Conservation (phyloP, 64 coral and sea anemone genomes). For the Catalaphyllia jardinei region DNA sequence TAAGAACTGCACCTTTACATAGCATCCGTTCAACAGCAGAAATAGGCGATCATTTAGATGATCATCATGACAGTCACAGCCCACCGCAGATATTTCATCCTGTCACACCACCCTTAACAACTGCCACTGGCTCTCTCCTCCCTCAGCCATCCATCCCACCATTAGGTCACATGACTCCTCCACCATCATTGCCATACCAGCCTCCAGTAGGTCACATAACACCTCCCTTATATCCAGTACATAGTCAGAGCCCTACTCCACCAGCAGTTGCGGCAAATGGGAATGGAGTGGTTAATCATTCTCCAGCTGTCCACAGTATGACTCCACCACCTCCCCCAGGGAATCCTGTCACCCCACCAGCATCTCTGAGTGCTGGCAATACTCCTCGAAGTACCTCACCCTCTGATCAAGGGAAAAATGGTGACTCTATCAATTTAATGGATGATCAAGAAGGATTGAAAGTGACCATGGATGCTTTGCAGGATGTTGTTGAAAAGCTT, state of each 20-base stretch:
- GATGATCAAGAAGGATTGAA: slow-evolving; percentile 83
- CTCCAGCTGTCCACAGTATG: slow-evolving; percentile 26
- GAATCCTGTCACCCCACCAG: slow-evolving; percentile 12
- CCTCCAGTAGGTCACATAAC: slow-evolving; percentile 37
- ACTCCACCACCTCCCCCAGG: slow-evolving; percentile 51
- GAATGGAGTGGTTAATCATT: background rate
- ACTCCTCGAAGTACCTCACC: slow-evolving; percentile 81
- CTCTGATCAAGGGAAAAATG: slow-evolving; percentile 51
- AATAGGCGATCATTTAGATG: slow-evolving; percentile 77
- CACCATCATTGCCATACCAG: slow-evolving; percentile 7
- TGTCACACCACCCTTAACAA: slow-evolving; percentile 18
- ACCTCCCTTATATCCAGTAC: slow-evolving; percentile 32
- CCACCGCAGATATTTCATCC: slow-evolving; percentile 71
- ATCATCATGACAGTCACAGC: slow-evolving; percentile 18
- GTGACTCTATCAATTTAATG: slow-evolving; percentile 29
- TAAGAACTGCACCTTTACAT: slow-evolving; percentile 59
- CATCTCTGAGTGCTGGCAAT: slow-evolving; percentile 80
- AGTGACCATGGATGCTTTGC: slow-evolving; percentile 87
- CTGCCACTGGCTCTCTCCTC: background rate
- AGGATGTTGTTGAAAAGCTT: slow-evolving; percentile 84
- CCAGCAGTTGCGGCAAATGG: background rate
- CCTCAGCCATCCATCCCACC: background rate
- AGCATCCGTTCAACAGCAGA: slow-evolving; percentile 86
- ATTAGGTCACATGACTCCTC: slow-evolving; percentile 21
- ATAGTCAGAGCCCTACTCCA: slow-evolving; percentile 7